These are phyloP conservation scores for Dendrolimus pini DNA, from an alignment of 2,888 invertebrate genomes.

Conservation along the genomic window DNA sequence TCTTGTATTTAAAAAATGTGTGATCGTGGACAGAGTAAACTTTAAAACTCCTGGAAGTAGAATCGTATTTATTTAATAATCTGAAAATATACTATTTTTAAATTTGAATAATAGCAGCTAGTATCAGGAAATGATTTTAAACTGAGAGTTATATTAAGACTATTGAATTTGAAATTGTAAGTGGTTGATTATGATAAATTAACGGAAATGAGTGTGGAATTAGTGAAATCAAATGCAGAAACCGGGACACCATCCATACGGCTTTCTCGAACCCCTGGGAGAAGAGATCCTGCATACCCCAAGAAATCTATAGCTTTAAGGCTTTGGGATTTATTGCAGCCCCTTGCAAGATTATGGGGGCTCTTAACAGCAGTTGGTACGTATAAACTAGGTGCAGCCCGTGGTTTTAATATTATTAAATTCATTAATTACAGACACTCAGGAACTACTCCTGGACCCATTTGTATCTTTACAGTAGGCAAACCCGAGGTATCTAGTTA, in stretches of 20 bases:
- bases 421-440: no score
- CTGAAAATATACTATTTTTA: background rate
- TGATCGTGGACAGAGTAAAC: background rate
- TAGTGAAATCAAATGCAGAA: slow-evolving; percentile 35
- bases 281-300: slow-evolving; percentile 28
- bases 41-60: background rate
- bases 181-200: background rate
- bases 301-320: slow-evolving; percentile 50
- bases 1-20: slow-evolving; percentile 5
- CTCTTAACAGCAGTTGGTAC: slow-evolving; percentile 61
- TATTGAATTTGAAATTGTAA: background rate
- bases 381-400: slow-evolving; percentile 12
- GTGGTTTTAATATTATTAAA: no score
- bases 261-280: slow-evolving; percentile 28
- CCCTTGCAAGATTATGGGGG: slow-evolving; percentile 64
- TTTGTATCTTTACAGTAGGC: no score
- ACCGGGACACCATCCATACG: slow-evolving; percentile 28
- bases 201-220: slow-evolving; percentile 32
- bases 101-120: background rate
- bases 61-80: no score
- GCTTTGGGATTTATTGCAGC: slow-evolving; percentile 63
- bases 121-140: no score
- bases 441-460: no score
- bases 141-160: background rate
- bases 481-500: no score